Percentiles rank a stretch among this genome's conserved stretches.
Evolutionary conservation across 2,888 invertebrate species (phyloP).

Genomic region (Dynastes grantii): DNA sequence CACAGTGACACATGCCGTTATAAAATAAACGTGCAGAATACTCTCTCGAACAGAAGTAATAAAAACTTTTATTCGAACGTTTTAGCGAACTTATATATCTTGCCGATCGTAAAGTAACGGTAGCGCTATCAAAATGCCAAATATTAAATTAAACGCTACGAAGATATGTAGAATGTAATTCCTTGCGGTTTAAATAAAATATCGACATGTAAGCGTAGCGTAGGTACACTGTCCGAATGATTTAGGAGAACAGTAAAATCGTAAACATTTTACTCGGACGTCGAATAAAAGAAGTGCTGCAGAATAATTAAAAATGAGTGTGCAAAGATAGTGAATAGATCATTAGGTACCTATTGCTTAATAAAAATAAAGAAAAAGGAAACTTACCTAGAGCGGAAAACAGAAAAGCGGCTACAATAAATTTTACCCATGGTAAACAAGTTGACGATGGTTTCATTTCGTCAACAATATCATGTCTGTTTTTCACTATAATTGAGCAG

Average conservation of each 20-base stretch:
- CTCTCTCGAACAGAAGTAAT: slow-evolving; percentile 26
- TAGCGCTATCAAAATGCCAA: background rate
- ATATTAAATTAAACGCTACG: slow-evolving; percentile 33
- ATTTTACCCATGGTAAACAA: slow-evolving; percentile 67
- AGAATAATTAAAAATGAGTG: no score
- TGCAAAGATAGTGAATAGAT: no score
- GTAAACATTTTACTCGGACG: no score
- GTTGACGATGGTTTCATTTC: slow-evolving; percentile 67
- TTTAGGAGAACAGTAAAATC: background rate
- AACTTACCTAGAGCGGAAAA: slow-evolving; percentile 66
- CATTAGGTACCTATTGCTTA: background rate
- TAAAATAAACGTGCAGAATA: slow-evolving; percentile 38
- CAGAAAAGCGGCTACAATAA: slow-evolving; percentile 63
- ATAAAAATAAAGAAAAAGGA: background rate
- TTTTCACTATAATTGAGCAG: slow-evolving; percentile 62
- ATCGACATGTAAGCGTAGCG: background rate
- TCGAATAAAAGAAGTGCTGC: no score
- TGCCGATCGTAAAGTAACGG: slow-evolving; percentile 6
- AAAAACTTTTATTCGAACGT: slow-evolving; percentile 35
- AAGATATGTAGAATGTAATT: slow-evolving; percentile 21
- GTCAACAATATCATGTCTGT: slow-evolving; percentile 68
- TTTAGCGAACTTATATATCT: slow-evolving; percentile 26
- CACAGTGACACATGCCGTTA: slow-evolving; percentile 33
- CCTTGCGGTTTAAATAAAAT: slow-evolving; percentile 17
- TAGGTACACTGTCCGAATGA: background rate